Conservation (phyloP, 2,113 vertebrate species). For the Oncorhynchus nerka region DNA sequence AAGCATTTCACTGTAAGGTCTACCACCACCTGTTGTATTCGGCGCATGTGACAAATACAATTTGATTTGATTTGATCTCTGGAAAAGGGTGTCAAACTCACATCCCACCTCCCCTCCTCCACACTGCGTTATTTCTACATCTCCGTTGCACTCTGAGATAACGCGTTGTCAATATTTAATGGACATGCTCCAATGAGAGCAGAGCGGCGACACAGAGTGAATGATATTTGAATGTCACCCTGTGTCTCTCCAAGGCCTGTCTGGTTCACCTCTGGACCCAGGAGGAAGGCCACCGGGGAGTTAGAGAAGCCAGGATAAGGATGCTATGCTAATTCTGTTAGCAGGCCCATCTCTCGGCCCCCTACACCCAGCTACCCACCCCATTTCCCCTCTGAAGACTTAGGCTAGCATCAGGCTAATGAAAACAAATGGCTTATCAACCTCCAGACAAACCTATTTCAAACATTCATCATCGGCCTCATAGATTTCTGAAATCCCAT, state of each 20-base stretch:
- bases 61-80: conserved; percentile 5
- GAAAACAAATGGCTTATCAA: conserved; percentile 82
- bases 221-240: conserved; percentile 47
- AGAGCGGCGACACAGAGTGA: conserved; percentile 26
- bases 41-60: no score
- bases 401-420: conserved; percentile 69
- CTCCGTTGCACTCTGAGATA: conserved; percentile 43
- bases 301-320: conserved; percentile 5
- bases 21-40: no score
- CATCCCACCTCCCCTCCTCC: conserved; percentile 13
- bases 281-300: conserved; percentile 44
- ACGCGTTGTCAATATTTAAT: conserved; percentile 62
- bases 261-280: conserved; percentile 27
- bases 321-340: conserved; percentile 64
- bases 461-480: conserved; percentile 78
- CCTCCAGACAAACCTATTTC: conserved; percentile 76
- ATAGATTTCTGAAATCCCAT: conserved; percentile 78
- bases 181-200: conserved; percentile 52
- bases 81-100: conserved; percentile 14
- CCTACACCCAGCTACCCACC: conserved; percentile 22
- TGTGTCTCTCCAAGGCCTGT: not conserved
- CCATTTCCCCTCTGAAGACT: conserved; percentile 44
- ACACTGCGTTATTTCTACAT: conserved; percentile 38
- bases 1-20: no score
- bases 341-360: conserved; percentile 31